Evolutionary conservation across 1,140 invertebrate species (phyloP), one percentile per base, ranked within the genome.

Genomic region (Macrocentrus cingulum): DNA sequence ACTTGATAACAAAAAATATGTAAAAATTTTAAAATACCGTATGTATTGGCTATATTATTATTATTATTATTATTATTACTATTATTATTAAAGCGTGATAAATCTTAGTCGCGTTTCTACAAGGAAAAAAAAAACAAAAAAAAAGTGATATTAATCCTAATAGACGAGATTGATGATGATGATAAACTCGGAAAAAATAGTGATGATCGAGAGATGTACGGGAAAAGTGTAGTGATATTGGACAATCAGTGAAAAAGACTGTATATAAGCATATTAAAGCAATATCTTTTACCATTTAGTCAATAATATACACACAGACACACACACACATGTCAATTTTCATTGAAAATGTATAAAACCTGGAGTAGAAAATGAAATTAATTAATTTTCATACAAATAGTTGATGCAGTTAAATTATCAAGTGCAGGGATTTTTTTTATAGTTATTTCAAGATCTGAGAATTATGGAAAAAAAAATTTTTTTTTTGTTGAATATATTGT

Each of bases 181-280:
- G 62, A 60, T 23, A 22, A 48, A 23, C n/a, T 48, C 2, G 19
- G 46, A 50, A 37, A 53, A 45, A 54, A 7, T 8, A 13, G 34
- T 13, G 39, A 49, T 42, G 29, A 16, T 2, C 46, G 15, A 41
- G 22, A 18, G 18, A 42, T 46, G 8, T 39, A 22, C 18, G 42
- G 58, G 45, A 19, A 20, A 58, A 61, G 68, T 68, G 65, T 77
- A 77, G 76, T 77, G 75, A 80, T 80, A 76, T 75, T 69, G 77
- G 77, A 80, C 77, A 80, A 80, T 80, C 77, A 80, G 75, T 80
- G 75, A 79, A 74, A 39, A 77, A 80, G 77, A 80, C 77, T 80
- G 77, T 80, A 76, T 74, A 76, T 78, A 51, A 19, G 23, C 72
- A 70, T 77, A 73, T 69, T 65, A 63, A 79, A 78, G 76, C 75